Evolutionary conservation across 2,888 invertebrate species (phyloP), one percentile per base, ranked within the genome.

Genomic region (Amblyjoppa proteus): DNA sequence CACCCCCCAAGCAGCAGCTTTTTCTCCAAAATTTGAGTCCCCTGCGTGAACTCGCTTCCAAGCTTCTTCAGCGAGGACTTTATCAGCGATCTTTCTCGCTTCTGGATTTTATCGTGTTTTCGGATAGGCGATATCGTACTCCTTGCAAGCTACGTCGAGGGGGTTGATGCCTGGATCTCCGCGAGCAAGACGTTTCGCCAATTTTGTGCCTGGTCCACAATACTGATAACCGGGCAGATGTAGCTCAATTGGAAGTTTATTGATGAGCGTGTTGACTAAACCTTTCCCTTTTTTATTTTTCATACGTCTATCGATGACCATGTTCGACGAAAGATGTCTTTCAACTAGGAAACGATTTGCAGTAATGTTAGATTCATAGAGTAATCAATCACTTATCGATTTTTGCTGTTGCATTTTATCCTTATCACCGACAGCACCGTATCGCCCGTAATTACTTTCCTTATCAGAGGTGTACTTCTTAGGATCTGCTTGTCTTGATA

Each of bases 1-100:
- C 38, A 93, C 90, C 58, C 88, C 76, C 85, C 86, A 90, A 16
- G 91, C 88, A 25, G 90, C 89, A 49, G 90, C 82, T 88, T 90
- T 91, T 90, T 93, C 92, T 11, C 91, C 90, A 41, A 91, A 28
- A 41, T 78, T 88, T 9, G 91, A 86, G 87, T 93, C 91, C 86
- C 84, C 88, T 1, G 92, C 87, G 34, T 84, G 83, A 31, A 92
- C 88, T 45, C 91, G 85, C 64, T 91, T 49, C 90, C 86, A 89
- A 41, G 92, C 93, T 88, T 88, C 89, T 61, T 92, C 89, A n/a
- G 89, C 88, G 13, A 94, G 87, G 31, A 88, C 41, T 81, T 89
- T 86, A 89, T 94, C 94, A 2, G 94, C 94, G 74, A 87, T 85
- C 84, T 93, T 90, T 66, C 93, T 88, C 3, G 61, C 84, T 7